Base-by-base conservation (phyloP, 2,888 invertebrate genomes). In the Nasonovia ribisnigri region DNA sequence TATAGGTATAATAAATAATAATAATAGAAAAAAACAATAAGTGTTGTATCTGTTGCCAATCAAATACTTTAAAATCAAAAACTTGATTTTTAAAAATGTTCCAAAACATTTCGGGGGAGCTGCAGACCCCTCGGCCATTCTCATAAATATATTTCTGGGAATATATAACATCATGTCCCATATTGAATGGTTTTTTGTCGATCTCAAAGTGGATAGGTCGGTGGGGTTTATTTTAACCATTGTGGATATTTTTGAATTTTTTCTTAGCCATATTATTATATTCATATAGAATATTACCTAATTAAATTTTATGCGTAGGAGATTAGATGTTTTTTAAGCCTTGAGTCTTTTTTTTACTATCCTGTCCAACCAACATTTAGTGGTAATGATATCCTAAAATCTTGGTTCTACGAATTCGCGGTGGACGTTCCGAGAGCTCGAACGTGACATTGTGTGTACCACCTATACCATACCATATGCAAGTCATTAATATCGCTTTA, bases 401-500 rank as follows among this genome's bases (percentile, higher is more conserved):
- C n/a, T 13, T 3, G 11, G n/a, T 67, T 67, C n/a, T 11, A 11
- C 11, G 11, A 67, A 67, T n/a, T 67, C 5, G 6, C 0, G 16
- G 67, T n/a, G 67, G n/a, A 67, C 67, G 3, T 60, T n/a, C n/a
- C 1, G 3, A 67, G 3, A n/a, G 5, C 6, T 67, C 6, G 16
- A 16, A 67, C 6, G n/a, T 67, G n/a, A 67, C 36, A 67, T n/a
- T 67, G n/a, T 67, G 67, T 67, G 4, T 67, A 67, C 13, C n/a
- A 67, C n/a, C n/a, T 20, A 0, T 54, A 54, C 54, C 54, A 1
- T 54, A 54, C 20, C 54, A 54, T 13, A 20, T 20, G 20, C 8
- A 8, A 29, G n/a, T 87, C n/a, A 87, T 87, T 88, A 51, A 88
- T 4, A 42, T 88, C 10, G 54, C 24, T 88, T 88, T 88, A 88